phyloP scores from a whole-genome alignment of 1,140 invertebrate species.

The Tetranychus cinnabarinus region DNA sequence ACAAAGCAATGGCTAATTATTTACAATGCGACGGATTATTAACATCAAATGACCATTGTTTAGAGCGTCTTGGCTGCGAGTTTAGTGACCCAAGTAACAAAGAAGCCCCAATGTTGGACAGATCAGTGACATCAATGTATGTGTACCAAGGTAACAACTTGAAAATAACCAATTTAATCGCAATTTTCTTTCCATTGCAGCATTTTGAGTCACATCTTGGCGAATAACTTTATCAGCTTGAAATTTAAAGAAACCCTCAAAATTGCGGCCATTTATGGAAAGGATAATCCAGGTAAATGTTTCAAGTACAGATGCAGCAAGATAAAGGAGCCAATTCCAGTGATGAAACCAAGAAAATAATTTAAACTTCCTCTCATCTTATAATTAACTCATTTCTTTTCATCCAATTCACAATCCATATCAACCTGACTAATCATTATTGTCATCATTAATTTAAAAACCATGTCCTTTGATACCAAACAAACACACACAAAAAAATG shows the following conservation, averaged over 20 bases:
- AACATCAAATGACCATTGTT: conserved; percentile 13
- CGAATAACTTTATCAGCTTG: conserved; percentile 13
- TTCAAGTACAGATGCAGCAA: conserved; percentile 8
- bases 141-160: background rate
- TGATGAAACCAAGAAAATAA: no score
- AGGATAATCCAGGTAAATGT: conserved; percentile 8
- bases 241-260: conserved; percentile 13
- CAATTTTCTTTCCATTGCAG: conserved; percentile 5
- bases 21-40: conserved; percentile 18
- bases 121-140: conserved; percentile 18
- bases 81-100: conserved; percentile 20
- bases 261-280: conserved; percentile 11
- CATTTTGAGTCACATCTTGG: conserved; percentile 15
- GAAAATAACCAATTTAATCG: background rate
- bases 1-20: conserved; percentile 17
- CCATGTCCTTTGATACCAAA: no score
- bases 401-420: no score
- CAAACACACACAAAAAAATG: no score
- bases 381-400: no score
- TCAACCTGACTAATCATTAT: no score
- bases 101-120: conserved; percentile 17
- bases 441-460: no score
- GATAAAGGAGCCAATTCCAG: conserved; percentile 1
- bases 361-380: no score
- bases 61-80: conserved; percentile 21